Evolutionary conservation across 37 sponge, comb jelly and placozoan genomes (phyloP), one percentile per base, ranked within the genome.

Genomic region (Diacarnus erythraeanus): DNA sequence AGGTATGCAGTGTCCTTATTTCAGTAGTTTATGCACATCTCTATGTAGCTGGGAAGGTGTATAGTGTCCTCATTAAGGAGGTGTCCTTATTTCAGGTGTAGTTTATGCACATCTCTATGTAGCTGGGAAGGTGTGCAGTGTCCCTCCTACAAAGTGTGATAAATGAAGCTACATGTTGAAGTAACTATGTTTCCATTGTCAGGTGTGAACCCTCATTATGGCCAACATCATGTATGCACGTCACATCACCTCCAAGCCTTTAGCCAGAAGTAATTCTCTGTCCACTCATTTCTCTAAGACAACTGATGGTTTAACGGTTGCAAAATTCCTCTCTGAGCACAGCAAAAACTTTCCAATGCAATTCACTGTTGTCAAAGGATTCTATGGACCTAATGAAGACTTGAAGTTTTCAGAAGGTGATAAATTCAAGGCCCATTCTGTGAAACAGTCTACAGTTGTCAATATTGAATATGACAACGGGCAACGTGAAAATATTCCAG

Each of bases 401-500:
- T 68, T 64, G 35, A 81, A 82, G 0, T 70, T 87, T 6, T 87
- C 88, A 26, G 88, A 87, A 21, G 88, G 88, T 44, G 82, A 87
- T 33, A 57, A 33, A 25, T 87, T 87, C 77, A 81, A 70, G 12
- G 78, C 81, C 47, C 88, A 87, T 43, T 87, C 81, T 33, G n/a
- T 87, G 43, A 87, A 81, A 37, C 65, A 87, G 36, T 75, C 82
- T 6, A 75, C 68, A 3, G 65, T 81, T 12, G 82, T 87, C 17
- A 63, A 6, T 0, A 33, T 87, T 9, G 72, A 80, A 72, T 67
- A 75, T 36, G 61, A 76, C 36, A 87, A 76, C 17, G 63, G 71
- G 6, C 34, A 38, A 0, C 35, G 47, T 37, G 81, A 64, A 57
- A 76, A 76, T 35, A 77, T 87, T 20, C 77, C 88, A 4, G 71